Evolutionary conservation across 1,140 invertebrate species (phyloP), one percentile per base, ranked within the genome.

Genomic region (Lordiphosa mommai): DNA sequence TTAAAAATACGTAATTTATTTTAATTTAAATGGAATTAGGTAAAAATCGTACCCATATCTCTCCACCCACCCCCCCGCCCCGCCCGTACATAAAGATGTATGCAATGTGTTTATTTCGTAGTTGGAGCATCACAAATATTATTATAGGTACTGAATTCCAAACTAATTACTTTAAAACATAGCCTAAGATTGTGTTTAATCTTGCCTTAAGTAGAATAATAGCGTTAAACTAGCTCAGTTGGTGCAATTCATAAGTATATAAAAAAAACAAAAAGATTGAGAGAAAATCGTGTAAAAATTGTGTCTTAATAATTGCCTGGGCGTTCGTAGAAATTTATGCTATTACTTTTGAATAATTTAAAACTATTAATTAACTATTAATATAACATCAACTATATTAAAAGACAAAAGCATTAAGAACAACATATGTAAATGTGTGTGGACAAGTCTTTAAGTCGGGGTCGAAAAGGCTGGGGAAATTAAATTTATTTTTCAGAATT

Each of bases 1-100:
- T 84, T 72, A 77, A 82, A 82, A 77, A 77, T 82, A 82, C 77
- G 77, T 82, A 82, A 82, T 82, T 82, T 82, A 82, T 82, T 82
- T 65, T 84, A 85, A 76, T 61, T 60, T 84, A 85, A 77, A 80
- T 77, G 59, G 40, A 58, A 80, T 76, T 82, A 82, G 72, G 50
- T 61, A 66, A 71, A 77, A 66, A 52, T 84, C 76, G 67, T 67
- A 70, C 61, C 61, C 72, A 85, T 77, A 82, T 72, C 72, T 51
- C 43, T 6, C 23, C 16, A 23, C 38, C 10, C n/a, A 17, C 8
- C 10, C 2, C n/a, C 9, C 61, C 48, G n/a, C 29, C 33, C 27
- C 29, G 43, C 52, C 52, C n/a, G 38, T 46, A 67, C 48, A 68
- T 48, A 51, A 59, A 68, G 38, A 55, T 53, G 65, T 68, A 68